Evolutionary conservation across 2,888 invertebrate genomes (phyloP), one percentile per base, ranked within the genome.

Genomic region (Euzophera pinguis): DNA sequence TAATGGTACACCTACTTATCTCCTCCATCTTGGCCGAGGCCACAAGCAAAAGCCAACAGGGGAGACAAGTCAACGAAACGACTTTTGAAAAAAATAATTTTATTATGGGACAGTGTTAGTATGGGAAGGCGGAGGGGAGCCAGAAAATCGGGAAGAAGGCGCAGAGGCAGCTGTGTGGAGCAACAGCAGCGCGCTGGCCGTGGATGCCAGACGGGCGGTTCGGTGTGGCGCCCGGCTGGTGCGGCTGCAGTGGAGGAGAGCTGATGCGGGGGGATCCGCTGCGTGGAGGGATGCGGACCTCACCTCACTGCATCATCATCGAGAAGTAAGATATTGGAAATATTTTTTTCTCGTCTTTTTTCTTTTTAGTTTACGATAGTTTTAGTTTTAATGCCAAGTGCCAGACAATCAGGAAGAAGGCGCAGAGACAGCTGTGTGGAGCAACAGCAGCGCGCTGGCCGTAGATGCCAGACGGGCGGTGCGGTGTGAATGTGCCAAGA

Each of bases 111-210:
- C 64, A 90, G 90, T 90, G 7, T 56, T 88, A 59, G 85, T 90
- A 6, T 89, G 90, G 89, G 90, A 90, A 66, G 87, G 88, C 0
- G 87, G 89, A 62, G 88, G 88, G 68, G 79, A 78, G 3, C 67
- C 66, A 7, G 73, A 71, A 0, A 69, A 59, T 3, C 69, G 62
- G 1, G 82, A 84, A 9, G 83, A 85, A 53, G 76, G 78, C 0
- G 83, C 87, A 0, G 89, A 90, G 60, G 77, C 84, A 0, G 90
- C 90, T 0, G 76, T 90, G 8, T 91, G 90, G 91, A 90, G 90
- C 56, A 91, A 91, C 66, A 89, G 89, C 63, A 87, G 84, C 13
- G 78, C 88, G 1, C 59, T 91, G 6, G 89, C 89, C 0, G 50
- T 91, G 13, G 91, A 91, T 62, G 88, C 90, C 1, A 66, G 91